phyloP scores from a whole-genome alignment of 2,113 vertebrate genomes.

The Sapayoa aenigma region DNA sequence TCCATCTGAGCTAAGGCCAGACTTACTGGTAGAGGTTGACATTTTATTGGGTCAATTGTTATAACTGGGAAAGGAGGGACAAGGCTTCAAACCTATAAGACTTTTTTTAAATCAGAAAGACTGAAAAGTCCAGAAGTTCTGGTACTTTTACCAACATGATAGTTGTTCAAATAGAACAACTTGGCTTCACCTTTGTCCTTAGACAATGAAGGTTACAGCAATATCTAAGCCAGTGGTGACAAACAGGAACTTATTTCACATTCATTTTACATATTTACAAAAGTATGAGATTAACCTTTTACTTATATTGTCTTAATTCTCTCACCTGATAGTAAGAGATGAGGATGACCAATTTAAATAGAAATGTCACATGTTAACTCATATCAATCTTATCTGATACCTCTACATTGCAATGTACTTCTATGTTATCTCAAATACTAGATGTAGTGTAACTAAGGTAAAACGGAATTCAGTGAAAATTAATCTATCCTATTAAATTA shows the following conservation, averaged over 20 bases:
- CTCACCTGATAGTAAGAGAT: neutral
- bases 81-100: neutral
- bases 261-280: neutral
- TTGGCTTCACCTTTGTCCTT: neutral
- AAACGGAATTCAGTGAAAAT: neutral
- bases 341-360: neutral
- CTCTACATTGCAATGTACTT: neutral
- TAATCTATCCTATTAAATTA: neutral
- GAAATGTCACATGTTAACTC: neutral
- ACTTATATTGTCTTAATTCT: neutral
- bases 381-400: neutral
- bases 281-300: neutral
- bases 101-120: neutral
- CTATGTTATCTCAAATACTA: neutral
- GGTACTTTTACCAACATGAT: neutral
- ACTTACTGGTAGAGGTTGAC: neutral
- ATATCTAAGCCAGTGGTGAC: neutral
- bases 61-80: neutral
- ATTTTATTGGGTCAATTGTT: neutral
- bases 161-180: neutral
- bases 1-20: neutral
- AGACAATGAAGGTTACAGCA: neutral
- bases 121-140: neutral
- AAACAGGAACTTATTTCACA: neutral
- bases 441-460: neutral